Percentiles rank a stretch among this genome's conserved stretches.
Conservation (phyloP, 1,140 invertebrate genomes). For the Drosophila sturtevanti region DNA sequence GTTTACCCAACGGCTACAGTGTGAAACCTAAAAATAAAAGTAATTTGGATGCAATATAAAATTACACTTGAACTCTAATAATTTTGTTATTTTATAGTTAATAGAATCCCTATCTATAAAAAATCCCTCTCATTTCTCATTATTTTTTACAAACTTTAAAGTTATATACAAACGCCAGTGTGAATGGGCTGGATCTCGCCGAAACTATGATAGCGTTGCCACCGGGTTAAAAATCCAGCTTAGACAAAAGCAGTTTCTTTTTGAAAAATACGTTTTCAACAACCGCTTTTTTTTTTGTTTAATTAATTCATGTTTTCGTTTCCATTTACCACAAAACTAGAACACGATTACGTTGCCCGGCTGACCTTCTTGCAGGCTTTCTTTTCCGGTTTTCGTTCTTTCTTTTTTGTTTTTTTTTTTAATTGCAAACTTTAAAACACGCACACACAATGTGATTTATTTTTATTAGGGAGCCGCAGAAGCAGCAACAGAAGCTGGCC, state of each 20-base stretch:
- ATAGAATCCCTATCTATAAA: neutral
- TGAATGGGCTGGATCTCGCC: neutral
- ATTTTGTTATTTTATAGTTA: too few relatives aligned
- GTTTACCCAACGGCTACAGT: too few relatives aligned
- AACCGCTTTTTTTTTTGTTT: neutral
- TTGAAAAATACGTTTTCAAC: slow-evolving; percentile 22
- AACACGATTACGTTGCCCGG: slow-evolving; percentile 12
- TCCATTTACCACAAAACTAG: slow-evolving; percentile 46
- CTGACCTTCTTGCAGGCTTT: slow-evolving; percentile 55
- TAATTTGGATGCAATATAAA: too few relatives aligned
- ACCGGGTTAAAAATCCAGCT: neutral
- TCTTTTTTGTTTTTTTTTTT: slow-evolving; percentile 29
- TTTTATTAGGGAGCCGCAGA: slow-evolving; percentile 42
- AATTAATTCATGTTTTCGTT: slow-evolving; percentile 32
- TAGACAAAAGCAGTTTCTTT: slow-evolving; percentile 16
- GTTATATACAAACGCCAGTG: neutral
- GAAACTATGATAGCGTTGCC: neutral
- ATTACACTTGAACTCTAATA: too few relatives aligned
- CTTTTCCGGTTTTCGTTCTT: slow-evolving; percentile 11
- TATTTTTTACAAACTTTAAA: neutral
- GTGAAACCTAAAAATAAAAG: too few relatives aligned
- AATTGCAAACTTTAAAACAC: slow-evolving; percentile 64
- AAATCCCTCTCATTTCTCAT: neutral
- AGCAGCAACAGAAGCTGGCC: slow-evolving; percentile 17
- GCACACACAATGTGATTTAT: slow-evolving; percentile 55